Base-by-base conservation (phyloP, 2,113 vertebrate species). In the Epinephelus cyanopodus region DNA sequence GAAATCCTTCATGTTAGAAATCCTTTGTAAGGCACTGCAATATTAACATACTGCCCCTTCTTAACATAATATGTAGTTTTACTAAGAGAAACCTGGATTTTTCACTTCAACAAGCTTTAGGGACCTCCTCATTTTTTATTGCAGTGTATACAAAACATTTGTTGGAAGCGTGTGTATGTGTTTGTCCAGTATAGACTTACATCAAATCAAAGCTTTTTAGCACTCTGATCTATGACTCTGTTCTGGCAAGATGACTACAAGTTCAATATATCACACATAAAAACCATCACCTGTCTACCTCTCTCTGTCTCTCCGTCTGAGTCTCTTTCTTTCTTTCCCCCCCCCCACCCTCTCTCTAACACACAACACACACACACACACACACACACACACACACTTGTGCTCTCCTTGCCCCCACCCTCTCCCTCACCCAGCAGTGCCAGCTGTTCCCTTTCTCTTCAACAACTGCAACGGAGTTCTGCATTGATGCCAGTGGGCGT, bases 381-480 rank as follows among this genome's bases (percentile, higher is more conserved):
- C 29, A 23, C 15, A 4, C 23, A 13, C 23, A 5, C 37, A 8
- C 25, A 8, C 25, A 3, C 45, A 29, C 33, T 9, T 1, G 0
- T 50, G n/a, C 63, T 74, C 80, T 56, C 56, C 74, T 21, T 6
- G 47, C 64, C 39, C 66, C 42, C 78, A 25, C 57, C 12, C 45
- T 54, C 17, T 56, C 70, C 57, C 42, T 83, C 75, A 67, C 86
- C 23, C 74, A 60, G 84, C 79, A 70, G 69, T 79, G 74, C 89
- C 85, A 90, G 89, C 77, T 87, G 86, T 83, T 90, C 72, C 53
- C 74, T 83, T 77, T 86, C 76, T 88, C 69, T 74, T 75, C 77
- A 86, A 82, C 86, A 74, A 82, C 82, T 79, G 74, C 82, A 74
- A 68, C 7, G 37, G 64, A 53, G 57, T 75, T 25, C 82, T 45